Evolutionary conservation across 2,113 vertebrate genomes (phyloP).

Genomic region (Arvicanthis niloticus): DNA sequence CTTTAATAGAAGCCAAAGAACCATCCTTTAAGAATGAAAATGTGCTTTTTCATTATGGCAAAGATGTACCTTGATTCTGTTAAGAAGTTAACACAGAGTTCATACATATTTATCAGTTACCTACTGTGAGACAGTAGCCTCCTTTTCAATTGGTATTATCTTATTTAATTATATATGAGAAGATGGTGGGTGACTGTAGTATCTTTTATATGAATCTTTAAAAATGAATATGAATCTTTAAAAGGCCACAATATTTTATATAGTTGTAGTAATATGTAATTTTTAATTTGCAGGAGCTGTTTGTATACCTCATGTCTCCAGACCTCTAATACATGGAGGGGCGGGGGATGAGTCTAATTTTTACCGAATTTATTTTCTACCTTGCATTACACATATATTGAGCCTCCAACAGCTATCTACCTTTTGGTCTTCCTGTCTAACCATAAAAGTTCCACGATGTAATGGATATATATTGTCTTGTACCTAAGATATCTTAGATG

Average conservation of each 20-base stretch:
- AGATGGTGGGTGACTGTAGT: neutral
- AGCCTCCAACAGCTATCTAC: neutral
- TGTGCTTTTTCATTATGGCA: neutral
- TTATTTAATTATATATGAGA: neutral
- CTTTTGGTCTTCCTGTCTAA: neutral
- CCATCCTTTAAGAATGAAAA: neutral
- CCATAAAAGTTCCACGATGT: neutral
- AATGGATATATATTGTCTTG: neutral
- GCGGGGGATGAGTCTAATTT: rapidly evolving
- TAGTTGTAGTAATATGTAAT: no score
- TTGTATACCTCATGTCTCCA: neutral
- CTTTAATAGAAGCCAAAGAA: neutral
- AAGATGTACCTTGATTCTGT: neutral
- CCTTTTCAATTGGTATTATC: neutral
- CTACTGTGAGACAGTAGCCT: neutral
- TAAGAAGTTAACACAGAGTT: neutral
- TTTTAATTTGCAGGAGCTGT: neutral
- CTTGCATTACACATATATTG: neutral
- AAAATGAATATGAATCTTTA: neutral
- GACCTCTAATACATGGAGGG: no score
- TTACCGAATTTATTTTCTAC: neutral
- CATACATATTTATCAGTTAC: neutral
- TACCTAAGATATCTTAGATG: neutral
- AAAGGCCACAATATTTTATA: neutral
- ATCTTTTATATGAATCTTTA: no score